Base-by-base conservation (phyloP, 2,797 vertebrate species). In the Loriculus beryllinus region DNA sequence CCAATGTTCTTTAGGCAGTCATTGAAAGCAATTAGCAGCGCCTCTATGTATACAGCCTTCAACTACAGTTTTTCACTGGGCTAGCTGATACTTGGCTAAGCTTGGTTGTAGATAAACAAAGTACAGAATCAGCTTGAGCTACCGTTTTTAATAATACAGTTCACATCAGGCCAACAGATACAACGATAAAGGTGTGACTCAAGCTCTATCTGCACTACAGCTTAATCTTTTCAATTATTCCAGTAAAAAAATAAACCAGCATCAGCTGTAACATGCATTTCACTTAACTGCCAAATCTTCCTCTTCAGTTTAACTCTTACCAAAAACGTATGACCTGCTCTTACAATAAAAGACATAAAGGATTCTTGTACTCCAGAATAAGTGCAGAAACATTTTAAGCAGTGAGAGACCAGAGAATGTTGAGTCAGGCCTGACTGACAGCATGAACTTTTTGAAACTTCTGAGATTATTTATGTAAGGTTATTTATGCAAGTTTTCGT, bases 211-310 rank as follows among this genome's bases (percentile, higher is more conserved):
- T 86, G 85, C 74, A 84, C 90, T 80, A 83, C 62, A 70, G 76
- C 80, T 86, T 96, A 71, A 95, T 91, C 83, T 95, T 94, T 96
- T 77, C 75, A 87, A 82, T 94, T 94, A 72, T 82, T 96, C 91
- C 92, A 93, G 63, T 91, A 51, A 87, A 88, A 83, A 72, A 78
- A 63, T 48, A 56, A 60, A 2, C 22, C 77, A 37, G 35, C 95
- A 97, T 96, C 94, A 96, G 93, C 85, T 91, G 86, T 93, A 91
- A 94, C 82, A 68, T 51, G 79, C 14, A 91, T 63, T 92, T 96
- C 96, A 95, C 57, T 91, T 94, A 33, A 86, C 69, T 93, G 93
- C 95, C 93, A 12, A 19, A 14, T 87, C 95, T 96, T 94, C 82
- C 90, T 94, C 74, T 87, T 83, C 91, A 94, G 83, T 78, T 88